These are phyloP conservation scores for Lepidocolaptes lacrymiger DNA, from an alignment of 2,797 vertebrate species.

Conservation along the genomic window DNA sequence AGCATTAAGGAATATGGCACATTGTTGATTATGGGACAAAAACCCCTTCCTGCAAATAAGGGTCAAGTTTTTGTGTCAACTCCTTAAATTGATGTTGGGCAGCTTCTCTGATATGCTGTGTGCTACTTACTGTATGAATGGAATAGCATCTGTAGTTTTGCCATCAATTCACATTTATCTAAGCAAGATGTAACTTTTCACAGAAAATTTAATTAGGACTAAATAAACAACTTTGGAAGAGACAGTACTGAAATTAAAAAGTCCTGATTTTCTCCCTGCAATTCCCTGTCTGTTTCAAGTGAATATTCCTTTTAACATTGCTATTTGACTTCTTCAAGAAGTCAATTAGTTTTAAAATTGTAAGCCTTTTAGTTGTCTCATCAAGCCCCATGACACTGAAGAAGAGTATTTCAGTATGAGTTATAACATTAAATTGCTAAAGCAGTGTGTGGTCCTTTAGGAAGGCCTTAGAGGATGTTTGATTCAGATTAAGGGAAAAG, in stretches of 20 bases:
- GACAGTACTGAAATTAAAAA: background rate
- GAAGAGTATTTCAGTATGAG: constrained; percentile 1
- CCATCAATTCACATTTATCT: background rate
- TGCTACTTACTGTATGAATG: background rate
- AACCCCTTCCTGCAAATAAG: background rate
- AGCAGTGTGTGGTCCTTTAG: constrained; percentile 35
- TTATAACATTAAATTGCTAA: constrained; percentile 49
- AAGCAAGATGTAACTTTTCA: background rate
- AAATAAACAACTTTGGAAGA: background rate
- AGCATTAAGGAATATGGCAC: background rate
- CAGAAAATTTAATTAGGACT: background rate
- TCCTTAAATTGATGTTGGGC: background rate
- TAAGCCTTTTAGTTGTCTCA: constrained; percentile 21
- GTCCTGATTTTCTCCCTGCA: background rate
- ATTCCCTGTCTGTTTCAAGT: background rate
- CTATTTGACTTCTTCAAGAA: background rate
- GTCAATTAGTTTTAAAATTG: constrained; percentile 42
- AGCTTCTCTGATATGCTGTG: background rate
- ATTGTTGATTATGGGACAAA: background rate
- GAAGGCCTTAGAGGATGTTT: constrained; percentile 35
- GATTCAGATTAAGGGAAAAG: constrained; percentile 39
- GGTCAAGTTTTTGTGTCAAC: background rate
- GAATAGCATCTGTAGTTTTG: background rate
- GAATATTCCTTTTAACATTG: constrained; percentile 15
- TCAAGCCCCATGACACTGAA: background rate